These are phyloP conservation scores for Litoditis marina DNA, from an alignment of 2,888 invertebrate genomes.

Conservation along the genomic window DNA sequence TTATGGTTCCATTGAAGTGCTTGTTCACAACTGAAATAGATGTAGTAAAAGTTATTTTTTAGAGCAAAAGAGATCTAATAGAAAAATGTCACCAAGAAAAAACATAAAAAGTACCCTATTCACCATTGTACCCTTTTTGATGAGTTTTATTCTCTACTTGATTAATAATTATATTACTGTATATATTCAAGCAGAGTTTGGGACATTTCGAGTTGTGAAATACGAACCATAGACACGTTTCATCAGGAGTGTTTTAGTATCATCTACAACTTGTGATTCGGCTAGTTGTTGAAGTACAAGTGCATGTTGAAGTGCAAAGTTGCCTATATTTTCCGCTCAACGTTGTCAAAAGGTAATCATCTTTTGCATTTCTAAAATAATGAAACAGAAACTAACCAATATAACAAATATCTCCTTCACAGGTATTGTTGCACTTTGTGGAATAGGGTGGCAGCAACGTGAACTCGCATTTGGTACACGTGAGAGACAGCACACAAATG, in stretches of 20 bases:
- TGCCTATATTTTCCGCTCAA: neutral
- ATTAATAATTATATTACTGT: too few species aligned
- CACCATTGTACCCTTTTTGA: too few species aligned
- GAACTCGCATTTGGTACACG: conserved; percentile 34
- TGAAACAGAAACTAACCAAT: conserved; percentile 24
- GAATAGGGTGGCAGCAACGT: conserved; percentile 22
- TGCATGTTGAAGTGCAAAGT: neutral
- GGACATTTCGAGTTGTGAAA: too few species aligned
- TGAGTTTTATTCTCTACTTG: too few species aligned
- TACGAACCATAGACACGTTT: too few species aligned
- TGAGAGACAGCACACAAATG: conserved; percentile 21
- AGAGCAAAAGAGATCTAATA: neutral
- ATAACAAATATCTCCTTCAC: conserved; percentile 40
- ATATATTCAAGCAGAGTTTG: too few species aligned
- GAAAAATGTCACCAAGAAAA: neutral
- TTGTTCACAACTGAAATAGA: conserved; percentile 38
- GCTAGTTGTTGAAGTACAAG: neutral
- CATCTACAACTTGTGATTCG: neutral
- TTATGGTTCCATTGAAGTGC: conserved; percentile 43
- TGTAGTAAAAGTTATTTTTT: neutral
- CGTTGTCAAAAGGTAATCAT: neutral
- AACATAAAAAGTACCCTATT: neutral
- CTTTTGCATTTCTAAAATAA: neutral
- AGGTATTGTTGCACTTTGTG: conserved; percentile 25
- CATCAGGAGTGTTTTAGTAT: too few species aligned